Conservation (phyloP, 2,113 vertebrate species). For the Catharus fuscescens region DNA sequence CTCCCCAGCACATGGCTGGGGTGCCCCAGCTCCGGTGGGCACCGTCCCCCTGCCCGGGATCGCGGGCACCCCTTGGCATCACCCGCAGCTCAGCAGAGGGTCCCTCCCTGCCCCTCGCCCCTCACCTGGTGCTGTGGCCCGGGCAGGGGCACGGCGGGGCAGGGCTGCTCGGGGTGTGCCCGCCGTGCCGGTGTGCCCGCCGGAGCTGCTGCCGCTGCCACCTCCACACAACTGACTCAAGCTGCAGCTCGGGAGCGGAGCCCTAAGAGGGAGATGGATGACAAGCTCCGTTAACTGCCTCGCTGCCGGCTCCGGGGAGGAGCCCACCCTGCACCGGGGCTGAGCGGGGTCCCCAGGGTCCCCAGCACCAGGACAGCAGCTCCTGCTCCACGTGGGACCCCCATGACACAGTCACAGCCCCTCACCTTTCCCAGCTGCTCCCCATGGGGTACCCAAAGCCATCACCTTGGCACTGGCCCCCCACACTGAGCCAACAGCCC, state of each 20-base stretch:
- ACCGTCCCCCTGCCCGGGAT: not conserved
- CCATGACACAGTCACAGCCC: fast-evolving
- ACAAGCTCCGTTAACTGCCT: constrained; percentile 53
- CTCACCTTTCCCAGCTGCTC: not conserved
- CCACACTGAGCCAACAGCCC: not conserved
- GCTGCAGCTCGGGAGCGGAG: constrained; percentile 49
- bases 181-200: not conserved
- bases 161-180: not conserved
- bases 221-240: constrained; percentile 71
- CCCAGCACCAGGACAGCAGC: not conserved
- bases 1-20: not conserved
- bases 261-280: constrained; percentile 56
- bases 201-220: constrained; percentile 59
- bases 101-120: not conserved
- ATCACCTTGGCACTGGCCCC: fast-evolving
- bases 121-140: not conserved
- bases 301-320: not conserved
- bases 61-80: not conserved
- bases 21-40: not conserved
- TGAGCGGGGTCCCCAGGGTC: fast-evolving
- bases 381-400: fast-evolving
- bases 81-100: fast-evolving
- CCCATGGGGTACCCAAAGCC: not conserved
- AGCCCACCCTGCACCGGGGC: not conserved
- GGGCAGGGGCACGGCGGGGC: not conserved